Evolutionary conservation across 1,140 invertebrate genomes (phyloP).

Genomic region (Tenebrio molitor): DNA sequence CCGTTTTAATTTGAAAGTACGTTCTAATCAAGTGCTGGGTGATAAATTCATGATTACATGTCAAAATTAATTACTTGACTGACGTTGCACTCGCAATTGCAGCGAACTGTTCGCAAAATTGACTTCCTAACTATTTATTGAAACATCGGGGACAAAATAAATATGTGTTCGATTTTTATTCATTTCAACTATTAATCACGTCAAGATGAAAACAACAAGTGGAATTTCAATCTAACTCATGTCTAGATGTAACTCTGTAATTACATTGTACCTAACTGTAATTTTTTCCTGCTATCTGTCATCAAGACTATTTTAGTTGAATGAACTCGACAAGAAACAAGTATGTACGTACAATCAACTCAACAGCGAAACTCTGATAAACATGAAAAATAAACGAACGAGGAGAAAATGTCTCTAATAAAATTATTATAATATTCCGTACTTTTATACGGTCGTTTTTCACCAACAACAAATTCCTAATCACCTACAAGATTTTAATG

Average conservation of each 20-base stretch:
- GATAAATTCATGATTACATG: constrained; percentile 17
- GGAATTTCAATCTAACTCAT: not conserved
- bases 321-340: constrained; percentile 10
- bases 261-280: constrained; percentile 15
- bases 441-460: constrained; percentile 24
- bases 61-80: constrained; percentile 23
- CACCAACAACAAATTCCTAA: constrained; percentile 33
- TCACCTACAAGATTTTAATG: constrained; percentile 39
- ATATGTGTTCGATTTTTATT: not conserved
- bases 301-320: constrained; percentile 20
- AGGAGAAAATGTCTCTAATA: not conserved
- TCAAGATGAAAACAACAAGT: constrained; percentile 1
- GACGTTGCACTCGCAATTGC: too few relatives aligned
- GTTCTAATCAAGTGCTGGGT: constrained; percentile 3
- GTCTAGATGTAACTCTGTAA: constrained; percentile 1
- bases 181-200: not conserved
- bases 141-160: not conserved
- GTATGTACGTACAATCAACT: not conserved
- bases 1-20: constrained; percentile 3
- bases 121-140: too few relatives aligned
- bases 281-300: not conserved
- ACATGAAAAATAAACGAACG: constrained; percentile 7
- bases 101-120: too few relatives aligned
- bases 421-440: constrained; percentile 9
- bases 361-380: not conserved